Evolutionary conservation across 2,797 vertebrate species (phyloP).

Genomic region (Hapalemur alaotrensis): DNA sequence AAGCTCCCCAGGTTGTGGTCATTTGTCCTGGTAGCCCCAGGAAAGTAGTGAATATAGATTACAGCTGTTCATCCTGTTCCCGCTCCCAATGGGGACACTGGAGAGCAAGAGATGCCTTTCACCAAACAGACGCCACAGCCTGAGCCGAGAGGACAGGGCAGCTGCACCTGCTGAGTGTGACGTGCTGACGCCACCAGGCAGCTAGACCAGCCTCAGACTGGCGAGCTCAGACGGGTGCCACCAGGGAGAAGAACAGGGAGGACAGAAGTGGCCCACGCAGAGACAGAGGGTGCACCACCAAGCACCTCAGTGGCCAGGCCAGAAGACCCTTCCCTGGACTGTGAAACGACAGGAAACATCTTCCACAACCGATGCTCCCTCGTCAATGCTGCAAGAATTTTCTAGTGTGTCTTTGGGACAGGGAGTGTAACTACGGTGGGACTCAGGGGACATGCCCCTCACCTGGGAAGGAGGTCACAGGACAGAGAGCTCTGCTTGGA

Average conservation of each 20-base stretch:
- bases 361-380: fast-evolving
- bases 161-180: background rate
- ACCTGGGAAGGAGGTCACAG: fast-evolving
- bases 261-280: background rate
- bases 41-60: background rate
- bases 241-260: background rate
- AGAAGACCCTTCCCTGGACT: background rate
- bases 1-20: fast-evolving
- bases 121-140: fast-evolving
- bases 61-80: fast-evolving
- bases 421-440: too few relatives aligned
- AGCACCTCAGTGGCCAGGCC: background rate
- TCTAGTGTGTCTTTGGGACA: background rate
- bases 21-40: fast-evolving
- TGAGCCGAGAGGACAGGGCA: background rate
- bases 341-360: background rate
- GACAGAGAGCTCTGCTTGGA: background rate
- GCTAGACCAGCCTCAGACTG: fast-evolving
- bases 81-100: fast-evolving
- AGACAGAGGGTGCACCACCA: fast-evolving
- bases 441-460: background rate
- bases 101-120: fast-evolving
- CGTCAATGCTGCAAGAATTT: background rate
- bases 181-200: fast-evolving
- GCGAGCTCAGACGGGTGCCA: background rate